Evolutionary conservation across 2,888 invertebrate species (phyloP), one percentile per base, ranked within the genome.

Genomic region (Orgyia antiqua): DNA sequence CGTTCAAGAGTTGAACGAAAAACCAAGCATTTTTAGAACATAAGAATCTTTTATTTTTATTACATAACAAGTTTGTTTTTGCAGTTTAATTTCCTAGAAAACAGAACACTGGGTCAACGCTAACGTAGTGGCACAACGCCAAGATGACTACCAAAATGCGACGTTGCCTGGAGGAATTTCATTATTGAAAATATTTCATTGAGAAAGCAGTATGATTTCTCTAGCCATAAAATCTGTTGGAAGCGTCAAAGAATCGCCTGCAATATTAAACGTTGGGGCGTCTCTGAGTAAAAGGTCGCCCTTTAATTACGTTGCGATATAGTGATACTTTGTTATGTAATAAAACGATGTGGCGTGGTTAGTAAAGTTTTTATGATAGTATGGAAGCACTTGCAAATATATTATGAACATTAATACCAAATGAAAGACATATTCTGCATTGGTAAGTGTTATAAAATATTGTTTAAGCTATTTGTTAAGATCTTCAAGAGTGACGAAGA

Each of bases 151-250:
- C 56, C 48, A 48, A 64, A 70, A 63, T 57, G 67, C 68, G 54
- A 53, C 57, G 56, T 4, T 4, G 6, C 46, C 44, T 41, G 37
- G 45, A 62, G 64, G 76, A 78, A 80, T 79, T 78, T 73, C 68
- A 78, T 78, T 75, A 79, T 69, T 65, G 61, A 68, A 70, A 75
- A 70, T 71, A 72, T 75, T 70, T 60, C 55, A 56, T 57, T 63
- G 49, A 39, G 39, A 36, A 39, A 29, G 36, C 27, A 33, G 20
- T 37, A 45, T 48, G 40, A 48, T 45, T 45, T 42, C 32, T 20
- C 33, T 37, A 29, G 13, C 40, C 21, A 28, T 50, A 42, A 50
- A 47, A 36, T 45, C 10, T 36, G 24, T 23, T 38, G 35, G 26
- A 13, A 34, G 13, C 19, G 10, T 39, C 47, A 50, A 37, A 39